Evolutionary conservation across 2,888 invertebrate genomes (phyloP), one percentile per base, ranked within the genome.

Genomic region (Andricus quercusramuli): DNA sequence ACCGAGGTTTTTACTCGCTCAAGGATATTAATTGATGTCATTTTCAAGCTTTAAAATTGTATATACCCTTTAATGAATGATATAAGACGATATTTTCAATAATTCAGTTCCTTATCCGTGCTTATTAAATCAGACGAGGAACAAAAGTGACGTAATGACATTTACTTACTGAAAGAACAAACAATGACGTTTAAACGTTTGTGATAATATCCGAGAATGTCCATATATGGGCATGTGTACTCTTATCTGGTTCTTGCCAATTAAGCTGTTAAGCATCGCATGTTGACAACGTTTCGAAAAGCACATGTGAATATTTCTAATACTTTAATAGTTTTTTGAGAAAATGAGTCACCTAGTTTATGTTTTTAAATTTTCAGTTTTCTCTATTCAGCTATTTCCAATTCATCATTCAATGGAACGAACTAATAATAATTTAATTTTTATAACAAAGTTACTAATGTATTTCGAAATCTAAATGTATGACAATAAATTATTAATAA

Each of bases 101-200:
- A 56, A 74, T 74, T 74, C 74, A 56, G 29, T 74, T 74, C 56
- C 74, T 74, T 74, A 74, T 74, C n/a, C 74, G 74, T 51, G 74
- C 74, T 74, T 74, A 74, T 74, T 32, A 20, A 74, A 51, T 56
- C 51, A n/a, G 56, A 74, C 20, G 74, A 74, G 51, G 37, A 56
- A 37, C 15, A 11, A 1, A 5, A 74, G 74, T 74, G 74, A 74
- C 74, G 56, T 51, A 74, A 74, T 4, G 62, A 62, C 22, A 62
- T 62, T 62, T 62, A 25, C 62, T 25, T 32, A 56, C 6, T 32
- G 74, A 32, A 74, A 67, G 37, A 74, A 29, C 62, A 62, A 29
- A 62, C 62, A 62, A 62, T 62, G 62, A 62, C 62, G 62, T 25
- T 62, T 62, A 15, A 62, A 25, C 62, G 62, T 25, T 62, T 29